These are phyloP conservation scores for Sminthurinus aureus DNA, from an alignment of 2,888 invertebrate genomes.

Conservation along the genomic window DNA sequence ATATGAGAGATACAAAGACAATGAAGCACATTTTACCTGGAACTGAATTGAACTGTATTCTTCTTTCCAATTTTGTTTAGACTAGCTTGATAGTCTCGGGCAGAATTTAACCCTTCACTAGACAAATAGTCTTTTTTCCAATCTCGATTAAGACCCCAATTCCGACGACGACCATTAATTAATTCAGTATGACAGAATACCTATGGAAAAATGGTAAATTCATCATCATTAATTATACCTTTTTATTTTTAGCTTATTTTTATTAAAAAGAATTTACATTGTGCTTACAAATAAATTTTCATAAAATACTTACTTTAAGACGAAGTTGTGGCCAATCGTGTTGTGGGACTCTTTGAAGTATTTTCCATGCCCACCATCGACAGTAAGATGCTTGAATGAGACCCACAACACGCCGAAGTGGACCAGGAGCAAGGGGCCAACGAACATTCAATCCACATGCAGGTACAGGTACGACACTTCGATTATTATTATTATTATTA, in stretches of 20 bases:
- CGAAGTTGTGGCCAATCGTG: conserved; percentile 88
- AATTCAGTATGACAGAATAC: conserved; percentile 60
- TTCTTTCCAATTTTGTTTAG: conserved; percentile 73
- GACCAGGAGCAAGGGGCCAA: conserved; percentile 57
- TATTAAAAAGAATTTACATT: too few species aligned
- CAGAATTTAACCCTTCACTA: conserved; percentile 73
- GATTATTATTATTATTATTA: not conserved
- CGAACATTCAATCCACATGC: conserved; percentile 53
- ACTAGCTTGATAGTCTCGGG: conserved; percentile 72
- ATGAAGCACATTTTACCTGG: conserved; percentile 48
- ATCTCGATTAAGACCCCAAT: conserved; percentile 79
- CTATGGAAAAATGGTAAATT: too few species aligned
- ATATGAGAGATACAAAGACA: conserved; percentile 69
- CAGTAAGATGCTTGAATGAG: conserved; percentile 72
- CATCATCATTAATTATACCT: too few species aligned
- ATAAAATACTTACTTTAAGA: conserved; percentile 67
- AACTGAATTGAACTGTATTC: conserved; percentile 66
- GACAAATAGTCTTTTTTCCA: conserved; percentile 88
- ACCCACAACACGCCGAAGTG: conserved; percentile 67
- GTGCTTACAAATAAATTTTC: too few species aligned
- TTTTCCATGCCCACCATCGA: conserved; percentile 89
- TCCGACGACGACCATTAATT: conserved; percentile 69
- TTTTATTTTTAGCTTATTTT: too few species aligned
- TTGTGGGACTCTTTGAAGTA: conserved; percentile 79
- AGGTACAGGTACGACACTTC: conserved; percentile 51